Evolutionary conservation across 2,797 vertebrate species (phyloP).

Genomic region (Aeoliscus strigatus): DNA sequence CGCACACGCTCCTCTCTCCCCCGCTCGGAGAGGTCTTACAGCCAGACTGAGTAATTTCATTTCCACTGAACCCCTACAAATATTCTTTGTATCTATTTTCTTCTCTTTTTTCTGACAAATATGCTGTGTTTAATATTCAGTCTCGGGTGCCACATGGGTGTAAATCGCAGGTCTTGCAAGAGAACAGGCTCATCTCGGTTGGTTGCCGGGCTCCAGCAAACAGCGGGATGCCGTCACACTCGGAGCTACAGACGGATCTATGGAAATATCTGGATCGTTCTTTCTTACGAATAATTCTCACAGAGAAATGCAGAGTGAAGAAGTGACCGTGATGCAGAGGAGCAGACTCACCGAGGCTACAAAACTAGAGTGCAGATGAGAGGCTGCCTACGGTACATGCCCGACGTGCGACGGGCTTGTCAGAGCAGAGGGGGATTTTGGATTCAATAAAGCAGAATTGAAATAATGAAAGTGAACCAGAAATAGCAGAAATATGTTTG

Average conservation of each 20-base stretch:
- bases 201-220: conserved; percentile 11
- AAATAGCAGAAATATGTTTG: conserved; percentile 10
- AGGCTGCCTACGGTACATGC: conserved; percentile 10
- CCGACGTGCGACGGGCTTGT: conserved; percentile 16
- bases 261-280: too few relatives aligned
- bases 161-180: conserved; percentile 7
- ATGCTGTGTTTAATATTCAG: conserved; percentile 9
- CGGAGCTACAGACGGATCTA: too few relatives aligned
- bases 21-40: conserved; percentile 42
- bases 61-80: conserved; percentile 34
- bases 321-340: conserved; percentile 13
- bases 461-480: conserved; percentile 49
- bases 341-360: conserved; percentile 13
- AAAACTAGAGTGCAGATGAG: conserved; percentile 27
- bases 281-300: background rate
- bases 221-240: too few relatives aligned
- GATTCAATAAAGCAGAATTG: conserved; percentile 41
- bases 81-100: conserved; percentile 25
- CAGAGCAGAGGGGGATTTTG: conserved; percentile 28
- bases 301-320: conserved; percentile 17
- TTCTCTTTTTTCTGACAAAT: too few relatives aligned
- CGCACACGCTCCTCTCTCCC: conserved; percentile 32
- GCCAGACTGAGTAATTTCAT: conserved; percentile 46
- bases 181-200: conserved; percentile 12
- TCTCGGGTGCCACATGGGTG: conserved; percentile 7